phyloP scores from a whole-genome alignment of 1,140 invertebrate species.

The Zaprionus davidi region DNA sequence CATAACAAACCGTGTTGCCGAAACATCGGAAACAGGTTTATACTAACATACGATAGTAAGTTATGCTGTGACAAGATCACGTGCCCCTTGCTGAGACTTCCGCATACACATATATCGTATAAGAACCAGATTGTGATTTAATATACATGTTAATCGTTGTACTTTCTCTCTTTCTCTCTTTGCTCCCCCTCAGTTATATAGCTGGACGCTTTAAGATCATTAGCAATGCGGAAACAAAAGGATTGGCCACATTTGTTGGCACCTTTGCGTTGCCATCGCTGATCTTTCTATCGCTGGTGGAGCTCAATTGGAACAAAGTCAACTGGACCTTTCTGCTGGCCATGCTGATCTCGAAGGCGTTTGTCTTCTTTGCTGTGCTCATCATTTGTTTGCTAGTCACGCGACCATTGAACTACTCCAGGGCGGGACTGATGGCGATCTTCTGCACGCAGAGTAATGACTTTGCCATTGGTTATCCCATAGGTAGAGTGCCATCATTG shows the following conservation, averaged over 20 bases:
- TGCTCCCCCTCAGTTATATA: conserved; percentile 90
- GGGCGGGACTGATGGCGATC: conserved; percentile 96
- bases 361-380: conserved; percentile 93
- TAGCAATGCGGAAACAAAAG: conserved; percentile 93
- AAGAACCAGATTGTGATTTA: conserved; percentile 22
- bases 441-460: conserved; percentile 99
- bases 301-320: conserved; percentile 92
- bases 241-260: conserved; percentile 96
- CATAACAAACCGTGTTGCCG: background rate
- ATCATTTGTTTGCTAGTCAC: conserved; percentile 91
- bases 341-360: conserved; percentile 93
- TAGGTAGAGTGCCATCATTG: conserved; percentile 88
- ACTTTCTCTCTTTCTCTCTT: background rate
- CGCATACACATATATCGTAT: background rate
- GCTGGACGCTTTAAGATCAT: conserved; percentile 94
- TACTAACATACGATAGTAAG: background rate
- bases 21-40: conserved; percentile 2
- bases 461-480: conserved; percentile 98
- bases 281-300: conserved; percentile 95
- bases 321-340: conserved; percentile 96
- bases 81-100: background rate
- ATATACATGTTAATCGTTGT: background rate
- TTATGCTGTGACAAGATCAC: background rate
- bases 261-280: conserved; percentile 96
- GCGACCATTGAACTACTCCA: conserved; percentile 91